phyloP scores from a whole-genome alignment of 2,797 vertebrate genomes.

The Typhlichthys subterraneus region DNA sequence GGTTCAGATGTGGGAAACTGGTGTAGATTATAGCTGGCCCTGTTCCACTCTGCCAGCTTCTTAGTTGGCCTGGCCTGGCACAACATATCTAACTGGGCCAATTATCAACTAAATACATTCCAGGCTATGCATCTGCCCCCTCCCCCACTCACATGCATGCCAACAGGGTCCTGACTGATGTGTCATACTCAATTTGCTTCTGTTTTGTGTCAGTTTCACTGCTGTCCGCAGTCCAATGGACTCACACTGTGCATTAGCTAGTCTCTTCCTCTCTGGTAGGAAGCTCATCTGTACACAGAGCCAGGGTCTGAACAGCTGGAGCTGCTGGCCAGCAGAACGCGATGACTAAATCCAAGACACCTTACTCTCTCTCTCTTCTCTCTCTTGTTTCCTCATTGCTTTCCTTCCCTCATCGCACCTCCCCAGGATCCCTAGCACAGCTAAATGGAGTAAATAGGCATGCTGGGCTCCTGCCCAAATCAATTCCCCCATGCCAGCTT shows the following conservation, averaged over 20 bases:
- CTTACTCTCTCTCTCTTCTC: slow-evolving; percentile 43
- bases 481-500: slow-evolving; percentile 44
- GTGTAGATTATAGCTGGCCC: no score
- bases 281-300: slow-evolving; percentile 52
- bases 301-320: slow-evolving; percentile 71
- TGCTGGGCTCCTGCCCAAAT: slow-evolving; percentile 40
- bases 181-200: slow-evolving; percentile 48
- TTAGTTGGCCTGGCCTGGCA: slow-evolving; percentile 34
- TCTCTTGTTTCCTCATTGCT: slow-evolving; percentile 8
- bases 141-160: no score
- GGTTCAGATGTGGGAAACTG: no score
- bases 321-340: slow-evolving; percentile 52
- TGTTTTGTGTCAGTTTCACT: slow-evolving; percentile 54
- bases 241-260: slow-evolving; percentile 49
- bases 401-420: slow-evolving; percentile 26
- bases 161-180: slow-evolving; percentile 18
- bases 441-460: slow-evolving; percentile 47
- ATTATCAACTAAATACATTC: not conserved
- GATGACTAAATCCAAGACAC: slow-evolving; percentile 41
- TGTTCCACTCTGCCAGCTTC: slow-evolving; percentile 9
- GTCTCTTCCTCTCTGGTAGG: slow-evolving; percentile 49
- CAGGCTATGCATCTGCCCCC: no score
- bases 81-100: not conserved
- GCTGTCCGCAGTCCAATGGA: slow-evolving; percentile 40
- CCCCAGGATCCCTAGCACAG: slow-evolving; percentile 36